These are phyloP conservation scores for Sepiola atlantica DNA, from an alignment of 2,888 invertebrate genomes.

Conservation along the genomic window DNA sequence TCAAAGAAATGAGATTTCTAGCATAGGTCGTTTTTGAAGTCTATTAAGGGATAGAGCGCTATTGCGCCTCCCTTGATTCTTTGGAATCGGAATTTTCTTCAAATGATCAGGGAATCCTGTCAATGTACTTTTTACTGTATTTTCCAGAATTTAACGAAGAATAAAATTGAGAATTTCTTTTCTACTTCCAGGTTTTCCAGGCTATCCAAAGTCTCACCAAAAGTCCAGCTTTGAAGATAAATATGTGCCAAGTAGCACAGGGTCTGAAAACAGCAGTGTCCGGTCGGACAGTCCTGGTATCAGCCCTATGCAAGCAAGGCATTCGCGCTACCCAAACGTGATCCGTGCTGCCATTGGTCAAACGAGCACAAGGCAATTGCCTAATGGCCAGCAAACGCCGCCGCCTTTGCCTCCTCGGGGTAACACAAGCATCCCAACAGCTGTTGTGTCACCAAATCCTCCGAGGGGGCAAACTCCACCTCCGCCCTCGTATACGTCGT, in stretches of 20 bases:
- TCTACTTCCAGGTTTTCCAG: conserved; percentile 48
- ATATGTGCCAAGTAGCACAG: conserved; percentile 88
- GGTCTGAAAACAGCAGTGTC: conserved; percentile 88
- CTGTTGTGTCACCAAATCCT: conserved; percentile 51
- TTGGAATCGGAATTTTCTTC: neutral
- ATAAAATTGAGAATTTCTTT: neutral
- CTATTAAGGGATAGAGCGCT: no score
- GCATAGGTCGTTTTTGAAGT: no score
- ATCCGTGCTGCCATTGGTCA: conserved; percentile 48
- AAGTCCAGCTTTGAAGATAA: conserved; percentile 91
- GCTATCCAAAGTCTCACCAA: conserved; percentile 79
- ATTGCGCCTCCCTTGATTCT: no score
- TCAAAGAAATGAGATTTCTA: no score
- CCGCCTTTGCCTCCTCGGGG: conserved; percentile 74
- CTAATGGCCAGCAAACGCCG: conserved; percentile 73
- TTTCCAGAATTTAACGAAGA: neutral
- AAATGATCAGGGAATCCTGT: neutral
- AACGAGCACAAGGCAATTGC: conserved; percentile 47
- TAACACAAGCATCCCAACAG: conserved; percentile 50
- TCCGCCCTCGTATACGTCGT: conserved; percentile 51
- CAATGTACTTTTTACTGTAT: neutral
- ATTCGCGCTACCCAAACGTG: conserved; percentile 53
- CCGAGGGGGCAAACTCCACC: conserved; percentile 58
- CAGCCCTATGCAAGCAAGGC: conserved; percentile 49
- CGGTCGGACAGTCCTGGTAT: conserved; percentile 67